Conservation (phyloP, 2,113 vertebrate species). For the Indicator maculatus region DNA sequence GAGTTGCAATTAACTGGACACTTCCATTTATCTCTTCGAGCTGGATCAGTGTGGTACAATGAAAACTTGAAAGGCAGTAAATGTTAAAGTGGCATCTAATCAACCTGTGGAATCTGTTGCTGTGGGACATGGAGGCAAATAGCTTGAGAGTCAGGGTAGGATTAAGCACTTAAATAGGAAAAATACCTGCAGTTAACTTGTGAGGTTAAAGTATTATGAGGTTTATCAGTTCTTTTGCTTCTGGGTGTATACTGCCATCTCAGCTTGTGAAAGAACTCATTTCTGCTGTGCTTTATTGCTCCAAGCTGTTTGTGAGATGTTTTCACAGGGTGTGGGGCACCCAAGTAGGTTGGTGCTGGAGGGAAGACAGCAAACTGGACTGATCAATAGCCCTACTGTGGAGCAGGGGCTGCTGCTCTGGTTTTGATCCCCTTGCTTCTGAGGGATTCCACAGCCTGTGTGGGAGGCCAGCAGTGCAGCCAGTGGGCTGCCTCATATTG, state of each 20-base stretch:
- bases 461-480: background rate
- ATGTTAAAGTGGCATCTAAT: slow-evolving; percentile 38
- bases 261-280: slow-evolving; percentile 1
- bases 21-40: background rate
- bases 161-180: slow-evolving; percentile 51
- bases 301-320: background rate
- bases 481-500: background rate
- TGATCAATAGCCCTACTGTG: background rate
- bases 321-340: slow-evolving; percentile 49
- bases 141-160: slow-evolving; percentile 1
- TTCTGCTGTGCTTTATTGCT: background rate
- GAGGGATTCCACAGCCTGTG: background rate
- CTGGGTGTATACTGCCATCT: slow-evolving; percentile 55
- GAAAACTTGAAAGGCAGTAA: slow-evolving; percentile 26
- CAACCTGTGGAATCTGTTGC: slow-evolving; percentile 53
- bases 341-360: background rate
- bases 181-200: slow-evolving; percentile 52
- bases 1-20: background rate
- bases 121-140: slow-evolving; percentile 44
- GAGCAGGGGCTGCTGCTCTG: background rate
- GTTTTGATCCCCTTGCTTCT: background rate
- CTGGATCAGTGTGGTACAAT: background rate
- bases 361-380: background rate
- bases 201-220: slow-evolving; percentile 40
- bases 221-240: slow-evolving; percentile 57